Conservation (phyloP, 2,797 vertebrate species). For the Chromobotia macracanthus region DNA sequence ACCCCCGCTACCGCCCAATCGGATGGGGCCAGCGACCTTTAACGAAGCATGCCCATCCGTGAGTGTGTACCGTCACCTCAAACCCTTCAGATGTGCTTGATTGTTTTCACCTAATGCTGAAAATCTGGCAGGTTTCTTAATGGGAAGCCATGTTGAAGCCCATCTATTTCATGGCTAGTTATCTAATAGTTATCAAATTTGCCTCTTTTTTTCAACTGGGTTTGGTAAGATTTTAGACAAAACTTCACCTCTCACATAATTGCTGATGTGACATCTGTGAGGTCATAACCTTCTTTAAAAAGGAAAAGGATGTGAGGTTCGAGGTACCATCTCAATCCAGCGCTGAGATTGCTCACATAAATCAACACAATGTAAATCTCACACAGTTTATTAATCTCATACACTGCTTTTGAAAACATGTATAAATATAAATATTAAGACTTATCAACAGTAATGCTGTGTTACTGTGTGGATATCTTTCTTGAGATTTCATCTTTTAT, state of each 20-base stretch:
- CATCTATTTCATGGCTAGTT: not conserved
- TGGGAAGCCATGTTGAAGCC: conserved; percentile 8
- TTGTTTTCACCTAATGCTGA: conserved; percentile 14
- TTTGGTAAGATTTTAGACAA: conserved; percentile 15
- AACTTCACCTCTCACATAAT: not conserved
- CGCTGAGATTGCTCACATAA: not conserved
- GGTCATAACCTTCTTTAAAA: conserved; percentile 32
- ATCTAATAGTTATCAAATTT: not conserved
- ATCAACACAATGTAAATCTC: not conserved
- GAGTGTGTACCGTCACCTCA: not conserved
- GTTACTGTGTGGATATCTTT: no score
- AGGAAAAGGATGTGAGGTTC: conserved; percentile 25
- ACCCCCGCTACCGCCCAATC: not conserved
- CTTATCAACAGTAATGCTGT: no score
- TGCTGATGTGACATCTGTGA: conserved; percentile 13
- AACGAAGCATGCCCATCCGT: conserved; percentile 8
- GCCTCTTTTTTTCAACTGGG: conserved; percentile 6
- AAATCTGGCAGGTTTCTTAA: conserved; percentile 23
- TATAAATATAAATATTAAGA: no score
- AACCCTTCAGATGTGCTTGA: conserved; percentile 23
- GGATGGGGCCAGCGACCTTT: conserved; percentile 10
- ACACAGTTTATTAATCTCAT: no score
- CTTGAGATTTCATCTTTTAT: no score
- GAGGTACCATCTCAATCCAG: not conserved
- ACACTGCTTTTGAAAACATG: not conserved